Evolutionary conservation across 1,140 invertebrate genomes (phyloP), one percentile per base, ranked within the genome.

Genomic region (Temnothorax longispinosus): DNA sequence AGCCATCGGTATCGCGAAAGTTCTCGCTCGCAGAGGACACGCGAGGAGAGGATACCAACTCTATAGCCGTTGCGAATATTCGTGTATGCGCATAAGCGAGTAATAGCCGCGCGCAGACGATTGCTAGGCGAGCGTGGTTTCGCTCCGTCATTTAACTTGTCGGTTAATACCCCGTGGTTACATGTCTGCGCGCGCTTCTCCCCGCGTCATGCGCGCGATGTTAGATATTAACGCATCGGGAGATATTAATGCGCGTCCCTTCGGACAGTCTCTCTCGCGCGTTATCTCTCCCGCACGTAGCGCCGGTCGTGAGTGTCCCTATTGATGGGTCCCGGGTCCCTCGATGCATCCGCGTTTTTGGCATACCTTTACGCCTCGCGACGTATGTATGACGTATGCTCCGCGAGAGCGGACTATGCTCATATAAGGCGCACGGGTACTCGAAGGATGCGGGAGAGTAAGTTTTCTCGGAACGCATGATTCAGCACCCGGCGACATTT

Each of bases 391-490:
- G 67, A 72, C 80, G 69, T 7, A 54, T 27, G 11, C 27, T 21
- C 38, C 41, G 8, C 32, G 5, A 32, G 32, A 44, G 32, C 32
- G 44, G 27, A n/a, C 54, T 32, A 27, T 74, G 54, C 69, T 84
- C 78, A 44, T 84, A 84, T 84, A 84, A 84, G 80, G 80, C 41
- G n/a, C 41, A 84, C 80, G 47, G 41, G 18, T 32, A 13, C 35
- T 69, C 77, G 80, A 84, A 27, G 41, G 69, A 75, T 60, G 44
- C 69, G 56, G 50, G 80, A 74, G 80, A 84, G 32, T 60, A 44
- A 56, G 35, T 84, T 75, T 75, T 84, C 80, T 84, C 44, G 13
- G 80, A 84, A 84, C 80, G 80, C 80, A 35, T 84, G 80, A 84
- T 84, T 74, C 80, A 74, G 80, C 67, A 69, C 10, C 47, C 38